Evolutionary conservation across 2,113 vertebrate species (phyloP).

Genomic region (Sardina pilchardus): DNA sequence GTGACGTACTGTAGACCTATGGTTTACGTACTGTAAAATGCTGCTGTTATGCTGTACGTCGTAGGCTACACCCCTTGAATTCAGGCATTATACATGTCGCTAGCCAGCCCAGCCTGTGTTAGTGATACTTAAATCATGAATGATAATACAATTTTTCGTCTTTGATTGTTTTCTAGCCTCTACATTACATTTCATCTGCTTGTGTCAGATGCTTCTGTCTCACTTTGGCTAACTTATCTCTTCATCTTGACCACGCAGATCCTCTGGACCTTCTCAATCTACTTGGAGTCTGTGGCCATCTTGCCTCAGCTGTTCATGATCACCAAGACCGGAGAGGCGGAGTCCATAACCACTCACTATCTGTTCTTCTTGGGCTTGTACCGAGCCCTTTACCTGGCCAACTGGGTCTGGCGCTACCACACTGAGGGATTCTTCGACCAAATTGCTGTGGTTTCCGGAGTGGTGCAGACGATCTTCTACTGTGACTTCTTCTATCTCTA

Average conservation of each 20-base stretch:
- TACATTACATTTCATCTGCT: neutral
- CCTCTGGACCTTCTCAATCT: constrained; percentile 98
- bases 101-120: neutral
- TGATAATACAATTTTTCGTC: neutral
- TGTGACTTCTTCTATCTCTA: constrained; percentile 99
- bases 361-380: constrained; percentile 96
- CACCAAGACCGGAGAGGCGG: constrained; percentile 93
- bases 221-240: neutral
- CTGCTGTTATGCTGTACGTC: too few species aligned
- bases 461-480: constrained; percentile 98
- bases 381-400: constrained; percentile 89
- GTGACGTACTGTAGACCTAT: too few species aligned
- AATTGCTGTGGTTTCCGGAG: constrained; percentile 91
- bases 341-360: constrained; percentile 97
- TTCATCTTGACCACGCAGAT: constrained; percentile 68
- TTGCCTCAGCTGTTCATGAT: constrained; percentile 98
- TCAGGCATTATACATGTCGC: neutral
- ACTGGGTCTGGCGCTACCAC: constrained; percentile 97
- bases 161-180: neutral
- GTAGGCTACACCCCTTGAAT: neutral
- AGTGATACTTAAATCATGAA: neutral
- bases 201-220: neutral
- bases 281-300: constrained; percentile 94
- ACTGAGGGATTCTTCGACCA: constrained; percentile 91
- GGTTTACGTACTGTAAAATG: too few species aligned